phyloP scores from a whole-genome alignment of 2,113 vertebrate species.

The Corythaeola cristata region DNA sequence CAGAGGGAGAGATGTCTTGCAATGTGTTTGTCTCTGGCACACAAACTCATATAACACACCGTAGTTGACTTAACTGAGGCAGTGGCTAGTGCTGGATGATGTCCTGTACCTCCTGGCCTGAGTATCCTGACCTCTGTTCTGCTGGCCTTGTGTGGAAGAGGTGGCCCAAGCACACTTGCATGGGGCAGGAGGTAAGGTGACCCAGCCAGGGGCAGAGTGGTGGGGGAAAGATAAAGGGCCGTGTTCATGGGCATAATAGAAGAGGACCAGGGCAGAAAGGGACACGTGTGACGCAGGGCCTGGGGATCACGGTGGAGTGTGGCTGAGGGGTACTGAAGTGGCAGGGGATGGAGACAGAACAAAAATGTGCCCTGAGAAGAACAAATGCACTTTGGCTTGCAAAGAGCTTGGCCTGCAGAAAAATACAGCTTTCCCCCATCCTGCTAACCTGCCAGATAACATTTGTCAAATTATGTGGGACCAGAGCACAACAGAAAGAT shows the following conservation, averaged over 20 bases:
- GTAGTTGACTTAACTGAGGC: neutral
- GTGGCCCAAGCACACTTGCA: fast-evolving
- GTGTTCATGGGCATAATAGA: neutral
- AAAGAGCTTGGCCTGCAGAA: neutral
- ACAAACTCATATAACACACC: neutral
- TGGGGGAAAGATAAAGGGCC: neutral
- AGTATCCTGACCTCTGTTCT: neutral
- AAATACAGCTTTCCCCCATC: neutral
- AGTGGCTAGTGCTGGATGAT: neutral
- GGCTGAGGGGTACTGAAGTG: neutral
- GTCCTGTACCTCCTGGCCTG: neutral
- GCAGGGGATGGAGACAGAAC: neutral
- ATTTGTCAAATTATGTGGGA: slow-evolving; percentile 23
- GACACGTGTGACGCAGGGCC: neutral
- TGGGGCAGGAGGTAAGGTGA: neutral
- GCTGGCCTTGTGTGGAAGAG: neutral
- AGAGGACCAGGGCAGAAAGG: neutral
- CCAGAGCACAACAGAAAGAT: neutral
- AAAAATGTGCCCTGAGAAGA: neutral
- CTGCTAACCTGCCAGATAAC: neutral
- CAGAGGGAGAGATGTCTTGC: neutral
- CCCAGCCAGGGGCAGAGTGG: neutral
- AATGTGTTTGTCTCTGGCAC: neutral
- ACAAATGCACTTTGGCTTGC: neutral
- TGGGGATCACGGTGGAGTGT: neutral